Evolutionary conservation across 2,888 invertebrate genomes (phyloP).

Genomic region (Ectobius pallidus): DNA sequence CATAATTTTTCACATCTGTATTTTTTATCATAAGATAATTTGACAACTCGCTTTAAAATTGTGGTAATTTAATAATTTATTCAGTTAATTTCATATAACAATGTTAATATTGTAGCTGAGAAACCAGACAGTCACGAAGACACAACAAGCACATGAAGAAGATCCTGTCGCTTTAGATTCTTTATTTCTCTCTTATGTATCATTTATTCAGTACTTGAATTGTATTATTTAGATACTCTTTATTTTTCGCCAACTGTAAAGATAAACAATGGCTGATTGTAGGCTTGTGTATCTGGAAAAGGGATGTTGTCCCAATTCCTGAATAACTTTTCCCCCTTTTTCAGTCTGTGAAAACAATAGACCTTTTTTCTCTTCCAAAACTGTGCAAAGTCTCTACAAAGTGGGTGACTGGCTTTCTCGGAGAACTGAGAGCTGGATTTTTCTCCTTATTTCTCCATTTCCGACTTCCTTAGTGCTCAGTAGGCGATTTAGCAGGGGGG

Average conservation of each 20-base stretch:
- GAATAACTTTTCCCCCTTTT: too few relatives aligned
- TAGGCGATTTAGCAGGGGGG: neutral
- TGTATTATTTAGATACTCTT: neutral
- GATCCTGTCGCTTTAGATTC: neutral
- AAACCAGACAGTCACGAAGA: too few relatives aligned
- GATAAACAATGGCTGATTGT: constrained; percentile 22
- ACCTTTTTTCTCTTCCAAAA: too few relatives aligned
- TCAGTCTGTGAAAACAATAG: too few relatives aligned
- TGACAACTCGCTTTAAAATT: too few relatives aligned
- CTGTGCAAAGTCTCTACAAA: constrained; percentile 4
- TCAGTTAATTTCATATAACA: too few relatives aligned
- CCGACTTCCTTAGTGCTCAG: constrained; percentile 13
- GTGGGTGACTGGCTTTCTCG: constrained; percentile 28
- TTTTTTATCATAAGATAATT: too few relatives aligned
- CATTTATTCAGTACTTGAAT: neutral
- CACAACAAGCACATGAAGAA: too few relatives aligned
- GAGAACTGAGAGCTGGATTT: constrained; percentile 15
- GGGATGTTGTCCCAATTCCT: neutral
- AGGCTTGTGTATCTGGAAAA: neutral
- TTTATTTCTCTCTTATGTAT: too few relatives aligned
- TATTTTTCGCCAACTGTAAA: constrained; percentile 26
- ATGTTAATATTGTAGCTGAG: too few relatives aligned
- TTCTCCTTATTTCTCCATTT: constrained; percentile 28
- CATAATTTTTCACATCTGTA: too few relatives aligned
- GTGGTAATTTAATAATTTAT: too few relatives aligned